These are phyloP conservation scores for Diabrotica virgifera DNA, from an alignment of 1,140 invertebrate species.

Conservation along the genomic window DNA sequence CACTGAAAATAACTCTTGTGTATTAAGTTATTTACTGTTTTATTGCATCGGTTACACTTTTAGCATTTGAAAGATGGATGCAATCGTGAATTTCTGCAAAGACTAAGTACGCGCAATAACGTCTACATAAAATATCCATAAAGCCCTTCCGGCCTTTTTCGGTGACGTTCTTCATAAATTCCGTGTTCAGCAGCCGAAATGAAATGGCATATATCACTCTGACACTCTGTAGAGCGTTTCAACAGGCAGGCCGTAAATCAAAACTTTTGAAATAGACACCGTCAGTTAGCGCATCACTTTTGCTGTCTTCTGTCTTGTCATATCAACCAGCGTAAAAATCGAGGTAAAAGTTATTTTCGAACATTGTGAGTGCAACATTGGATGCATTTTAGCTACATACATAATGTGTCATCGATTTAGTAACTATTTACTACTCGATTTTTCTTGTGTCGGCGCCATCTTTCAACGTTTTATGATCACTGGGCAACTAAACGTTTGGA, in stretches of 20 bases:
- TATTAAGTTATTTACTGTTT: too few species aligned
- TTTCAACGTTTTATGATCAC: too few species aligned
- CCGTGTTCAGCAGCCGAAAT: not conserved
- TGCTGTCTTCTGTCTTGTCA: conserved; percentile 16
- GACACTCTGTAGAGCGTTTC: conserved; percentile 7
- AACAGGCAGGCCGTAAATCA: conserved; percentile 10
- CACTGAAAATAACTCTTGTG: too few species aligned
- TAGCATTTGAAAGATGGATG: too few species aligned
- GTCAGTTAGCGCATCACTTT: conserved; percentile 20
- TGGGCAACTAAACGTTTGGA: too few species aligned
- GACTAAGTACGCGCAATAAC: not conserved
- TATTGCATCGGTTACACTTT: too few species aligned
- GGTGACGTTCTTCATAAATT: conserved; percentile 1
- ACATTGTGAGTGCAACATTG: not conserved
- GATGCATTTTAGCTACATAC: not conserved
- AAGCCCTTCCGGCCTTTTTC: not conserved
- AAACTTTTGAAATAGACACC: conserved; percentile 11
- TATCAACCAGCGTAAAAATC: conserved; percentile 13
- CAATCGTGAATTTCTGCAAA: too few species aligned
- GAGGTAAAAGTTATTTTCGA: conserved; percentile 6
- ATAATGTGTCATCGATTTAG: conserved; percentile 5
- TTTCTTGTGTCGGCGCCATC: too few species aligned
- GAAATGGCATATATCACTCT: conserved; percentile 6
- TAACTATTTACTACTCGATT: too few species aligned
- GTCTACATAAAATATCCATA: not conserved